Conservation (phyloP, 2,888 invertebrate species). For the Orthonychiurus folsomi region DNA sequence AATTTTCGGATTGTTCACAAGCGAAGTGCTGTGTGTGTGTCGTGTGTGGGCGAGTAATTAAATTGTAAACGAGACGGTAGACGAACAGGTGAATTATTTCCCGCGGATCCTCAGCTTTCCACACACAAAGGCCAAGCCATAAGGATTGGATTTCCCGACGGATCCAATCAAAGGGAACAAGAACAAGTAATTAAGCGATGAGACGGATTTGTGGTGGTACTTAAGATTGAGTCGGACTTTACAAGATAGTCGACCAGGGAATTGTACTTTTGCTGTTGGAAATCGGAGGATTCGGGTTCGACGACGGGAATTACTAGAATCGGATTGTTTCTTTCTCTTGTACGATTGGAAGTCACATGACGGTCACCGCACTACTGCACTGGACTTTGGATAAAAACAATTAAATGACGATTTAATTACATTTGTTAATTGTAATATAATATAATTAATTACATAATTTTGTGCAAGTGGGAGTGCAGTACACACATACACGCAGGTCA, state of each 20-base stretch:
- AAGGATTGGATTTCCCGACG: background rate
- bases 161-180: background rate
- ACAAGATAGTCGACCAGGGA: background rate
- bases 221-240: slow-evolving; percentile 1
- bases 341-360: too few species aligned
- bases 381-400: too few species aligned
- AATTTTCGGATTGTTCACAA: background rate
- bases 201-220: background rate
- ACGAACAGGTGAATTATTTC: background rate
- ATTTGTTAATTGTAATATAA: too few species aligned
- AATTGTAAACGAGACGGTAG: background rate
- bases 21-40: background rate
- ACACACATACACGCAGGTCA: too few species aligned
- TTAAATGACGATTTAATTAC: too few species aligned
- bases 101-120: background rate
- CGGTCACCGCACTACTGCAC: too few species aligned
- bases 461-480: too few species aligned
- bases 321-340: too few species aligned
- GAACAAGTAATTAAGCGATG: background rate
- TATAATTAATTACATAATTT: too few species aligned
- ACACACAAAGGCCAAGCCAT: too few species aligned
- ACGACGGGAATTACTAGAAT: too few species aligned
- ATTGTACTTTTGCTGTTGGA: too few species aligned
- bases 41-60: background rate
- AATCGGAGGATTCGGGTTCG: background rate